Evolutionary conservation across 2,113 vertebrate genomes (phyloP), one percentile per base, ranked within the genome.

Genomic region (Bubo bubo): DNA sequence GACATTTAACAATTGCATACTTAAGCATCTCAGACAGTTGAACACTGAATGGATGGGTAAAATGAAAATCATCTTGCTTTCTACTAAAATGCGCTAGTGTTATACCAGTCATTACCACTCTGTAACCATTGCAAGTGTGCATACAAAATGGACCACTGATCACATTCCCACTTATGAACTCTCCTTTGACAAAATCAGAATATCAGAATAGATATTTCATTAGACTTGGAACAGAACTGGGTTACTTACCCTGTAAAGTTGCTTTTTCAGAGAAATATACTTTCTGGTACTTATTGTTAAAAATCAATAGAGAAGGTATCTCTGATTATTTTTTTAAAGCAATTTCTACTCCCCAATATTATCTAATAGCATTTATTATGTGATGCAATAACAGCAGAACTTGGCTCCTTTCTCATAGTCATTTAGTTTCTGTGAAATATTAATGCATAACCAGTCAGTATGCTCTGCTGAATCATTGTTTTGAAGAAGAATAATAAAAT

Each of bases 401-500:
- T 59, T 89, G 34, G 13, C 6, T 88, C 14, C 32, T 64, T 45
- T 18, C 34, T 73, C 37, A 41, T 24, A 83, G 18, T 45, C 1
- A 9, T 49, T 68, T 79, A 13, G 4, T 59, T 90, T 94, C 50
- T 49, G 50, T 90, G 34, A 75, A n/a, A 75, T 27, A 27, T 58
- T 56, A 45, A 43, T 15, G 16, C 9, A n/a, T 34, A 70, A 68
- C 5, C 6, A 53, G 16, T 26, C 35, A 41, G 2, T 37, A 15
- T 53, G 7, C 9, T 88, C 13, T 92, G 79, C 71, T 92, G 88
- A 96, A 50, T 90, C 90, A 90, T 23, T 82, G 53, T 90, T 93
- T 75, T 41, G 45, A 70, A 88, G 20, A 5, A 79, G 60, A 77
- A 71, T 32, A 64, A 60, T 47, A 82, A 90, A 87, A 92, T 41